Base-by-base conservation (phyloP, 2,113 vertebrate genomes). In the Pollimyrus isidori region DNA sequence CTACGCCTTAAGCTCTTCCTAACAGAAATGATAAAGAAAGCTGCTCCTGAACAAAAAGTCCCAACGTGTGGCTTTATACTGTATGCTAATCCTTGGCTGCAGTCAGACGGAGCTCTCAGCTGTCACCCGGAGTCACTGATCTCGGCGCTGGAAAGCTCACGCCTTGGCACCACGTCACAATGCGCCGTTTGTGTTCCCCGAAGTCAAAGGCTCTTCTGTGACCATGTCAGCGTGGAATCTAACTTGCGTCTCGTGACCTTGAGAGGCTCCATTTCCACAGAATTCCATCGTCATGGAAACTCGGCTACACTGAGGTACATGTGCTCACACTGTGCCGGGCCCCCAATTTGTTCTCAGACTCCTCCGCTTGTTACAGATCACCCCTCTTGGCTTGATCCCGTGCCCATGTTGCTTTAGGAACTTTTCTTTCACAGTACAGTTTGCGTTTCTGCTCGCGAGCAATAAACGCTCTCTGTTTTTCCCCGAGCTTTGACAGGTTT, bases 121-220 rank as follows among this genome's bases (percentile, higher is more conserved):
- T 80, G 73, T 35, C 73, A 6, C 35, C 73, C 73, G 17, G 35
- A 80, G 73, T 80, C 73, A 80, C 73, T 80, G 73, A 80, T 80
- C 30, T 80, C 35, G 10, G 30, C 30, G 30, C 35, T 17, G 73
- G 11, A 80, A 80, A 80, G 30, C 35, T 35, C 73, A 35, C 35
- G 35, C 73, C 73, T 19, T 80, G 73, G 73, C 73, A 80, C 15
- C 73, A 7, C 73, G 35, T 35, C 35, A 80, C 73, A 80, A 80
- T 19, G 17, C 15, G 15, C 73, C 73, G 17, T 80, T 80, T 80
- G 73, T 80, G 73, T 7, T 80, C 73, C 73, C 39, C n/a, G 17
- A 39, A 80, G 73, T 80, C 30, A 80, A 80, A 80, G 73, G 73
- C 73, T 42, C 73, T 80, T 42, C 73, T 80, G 73, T 80, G 73